These are phyloP conservation scores for Calliopsis andreniformis DNA, from an alignment of 1,140 invertebrate genomes.

Conservation along the genomic window DNA sequence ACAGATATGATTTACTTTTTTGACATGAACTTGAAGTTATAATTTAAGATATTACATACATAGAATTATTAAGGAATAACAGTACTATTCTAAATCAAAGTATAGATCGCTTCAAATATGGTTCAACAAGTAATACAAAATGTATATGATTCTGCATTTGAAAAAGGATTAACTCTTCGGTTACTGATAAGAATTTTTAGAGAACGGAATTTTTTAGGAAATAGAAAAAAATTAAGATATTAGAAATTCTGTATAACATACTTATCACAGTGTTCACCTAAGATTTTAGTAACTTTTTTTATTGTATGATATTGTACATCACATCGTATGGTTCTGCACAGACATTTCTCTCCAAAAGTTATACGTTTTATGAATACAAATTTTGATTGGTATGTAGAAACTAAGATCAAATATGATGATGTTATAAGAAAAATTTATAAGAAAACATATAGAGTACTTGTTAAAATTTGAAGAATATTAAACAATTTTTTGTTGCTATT, in stretches of 20 bases:
- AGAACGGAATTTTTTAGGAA: background rate
- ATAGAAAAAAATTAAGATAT: background rate
- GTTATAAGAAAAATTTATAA: constrained; percentile 11
- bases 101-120: background rate
- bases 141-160: background rate
- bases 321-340: constrained; percentile 49
- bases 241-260: background rate
- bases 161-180: constrained; percentile 1
- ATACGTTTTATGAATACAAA: background rate
- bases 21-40: constrained; percentile 41
- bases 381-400: background rate
- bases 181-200: background rate
- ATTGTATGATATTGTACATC: constrained; percentile 20
- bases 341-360: constrained; percentile 49
- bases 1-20: constrained; percentile 51
- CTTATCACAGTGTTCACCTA: background rate
- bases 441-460: constrained; percentile 11
- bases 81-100: background rate
- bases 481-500: constrained; percentile 56
- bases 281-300: constrained; percentile 9
- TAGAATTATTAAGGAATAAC: background rate
- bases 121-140: background rate
- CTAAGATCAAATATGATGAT: background rate
- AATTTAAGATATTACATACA: constrained; percentile 39
- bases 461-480: constrained; percentile 30